A percentile compares a stretch with the other conserved stretches of the same genome.
phyloP scores from a whole-genome alignment of 2,888 invertebrate species.

The Amiota communis region DNA sequence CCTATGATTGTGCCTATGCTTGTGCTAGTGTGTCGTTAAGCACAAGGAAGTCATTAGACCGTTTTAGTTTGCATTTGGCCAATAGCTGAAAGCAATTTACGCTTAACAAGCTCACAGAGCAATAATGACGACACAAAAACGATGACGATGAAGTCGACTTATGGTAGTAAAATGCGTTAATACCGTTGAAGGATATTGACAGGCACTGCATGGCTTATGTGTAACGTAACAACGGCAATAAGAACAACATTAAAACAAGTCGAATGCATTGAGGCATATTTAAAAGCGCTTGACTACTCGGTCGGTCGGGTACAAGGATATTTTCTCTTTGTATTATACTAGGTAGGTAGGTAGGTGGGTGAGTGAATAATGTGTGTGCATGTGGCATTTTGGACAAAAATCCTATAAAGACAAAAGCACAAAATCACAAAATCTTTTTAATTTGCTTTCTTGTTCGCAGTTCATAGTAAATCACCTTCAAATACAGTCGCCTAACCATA shows the following conservation, averaged over 20 bases:
- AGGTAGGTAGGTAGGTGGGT: too few species aligned
- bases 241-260: constrained; percentile 15
- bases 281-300: neutral
- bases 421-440: neutral
- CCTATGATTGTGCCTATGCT: too few species aligned
- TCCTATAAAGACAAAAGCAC: neutral
- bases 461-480: constrained; percentile 9
- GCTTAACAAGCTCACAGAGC: constrained; percentile 14
- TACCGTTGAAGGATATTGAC: constrained; percentile 25
- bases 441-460: too few species aligned
- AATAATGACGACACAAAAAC: too few species aligned
- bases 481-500: neutral
- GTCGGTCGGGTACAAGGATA: too few species aligned
- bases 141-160: neutral
- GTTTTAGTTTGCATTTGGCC: constrained; percentile 29
- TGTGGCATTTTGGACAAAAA: neutral
- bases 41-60: constrained; percentile 26
- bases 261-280: constrained; percentile 15
- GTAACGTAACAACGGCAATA: neutral
- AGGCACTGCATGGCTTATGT: constrained; percentile 10
- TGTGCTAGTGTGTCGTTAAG: neutral
- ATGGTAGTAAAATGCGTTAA: constrained; percentile 24
- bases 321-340: too few species aligned
- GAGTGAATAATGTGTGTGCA: too few species aligned
- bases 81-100: constrained; percentile 29